Base-by-base conservation (phyloP, 2,113 vertebrate species). In the Nansenia antarctica region DNA sequence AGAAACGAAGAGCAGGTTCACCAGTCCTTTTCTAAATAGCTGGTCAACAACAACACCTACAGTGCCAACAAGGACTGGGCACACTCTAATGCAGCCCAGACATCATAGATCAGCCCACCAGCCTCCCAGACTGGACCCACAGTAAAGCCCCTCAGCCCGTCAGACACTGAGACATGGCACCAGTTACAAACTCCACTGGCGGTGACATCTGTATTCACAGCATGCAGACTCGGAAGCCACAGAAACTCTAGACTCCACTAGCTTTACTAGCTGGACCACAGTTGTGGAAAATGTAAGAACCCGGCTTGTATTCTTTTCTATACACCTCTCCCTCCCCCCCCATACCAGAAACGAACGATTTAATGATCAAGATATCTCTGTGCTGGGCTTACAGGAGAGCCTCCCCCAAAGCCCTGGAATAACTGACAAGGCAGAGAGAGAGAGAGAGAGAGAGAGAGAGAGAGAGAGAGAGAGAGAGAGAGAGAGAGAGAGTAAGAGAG, bases 161-260 rank as follows among this genome's bases (percentile, higher is more conserved):
- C 80, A 74, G n/a, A n/a, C 75, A 78, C 69, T 74, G 76, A 82
- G 83, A 77, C 77, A 54, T 52, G 79, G 85, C 82, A 80, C 74
- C 78, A 80, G 67, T 34, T 67, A 78, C 76, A 79, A 15, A 75
- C 76, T 83, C 74, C 18, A 20, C 83, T 84, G 73, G 22, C 83
- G 84, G 82, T 26, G 60, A 69, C 57, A 20, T 34, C 80, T 87
- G 83, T 85, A 83, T 77, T 81, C 73, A 83, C 69, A 67, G 66
- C 75, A 73, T 67, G 60, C 77, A 85, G 84, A 83, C 72, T 68
- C 3, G 45, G 72, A 83, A 65, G 67, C 67, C 62, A 70, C 64
- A 60, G 70, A 81, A 86, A 90, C 72, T 74, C 18, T 22, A 83
- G 69, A 77, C 70, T 37, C 54, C 49, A 29, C 67, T 61, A 22